Evolutionary conservation across 2,888 invertebrate species (phyloP), one percentile per base, ranked within the genome.

Genomic region (Caenorhabditis angaria): DNA sequence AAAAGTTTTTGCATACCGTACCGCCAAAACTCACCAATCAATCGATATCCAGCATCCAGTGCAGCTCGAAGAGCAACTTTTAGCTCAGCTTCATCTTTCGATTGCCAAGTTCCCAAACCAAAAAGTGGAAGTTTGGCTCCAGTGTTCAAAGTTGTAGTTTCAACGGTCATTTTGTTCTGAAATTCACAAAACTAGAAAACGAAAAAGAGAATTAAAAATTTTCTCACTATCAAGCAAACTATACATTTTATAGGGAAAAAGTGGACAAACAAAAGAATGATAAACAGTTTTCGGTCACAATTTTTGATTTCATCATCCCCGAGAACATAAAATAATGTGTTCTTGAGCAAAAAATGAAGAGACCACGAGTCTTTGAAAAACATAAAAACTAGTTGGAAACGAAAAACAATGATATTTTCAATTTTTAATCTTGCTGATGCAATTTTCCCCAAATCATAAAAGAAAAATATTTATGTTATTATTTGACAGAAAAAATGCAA

Each of bases 21-120:
- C n/a, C n/a, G n/a, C n/a, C n/a, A n/a, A 6, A 10, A 41, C 41
- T 47, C 25, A 89, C 94, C 94, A 60, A 87, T 84, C 32, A 82
- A 78, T 22, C 87, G 71, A 65, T 87, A 87, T 20, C 87, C 87
- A 24, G 71, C 68, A 60, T 87, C 85, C 8, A 88, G 58, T 14
- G 87, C 87, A 18, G 79, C 70, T 54, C 80, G 65, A 22, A 83
- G 65, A n/a, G 82, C 80, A n/a, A 70, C 66, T 51, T 68, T 65
- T 41, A 83, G 61, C 61, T 83, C 80, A 2, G 68, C 62, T n/a
- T 69, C 76, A 53, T 78, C 75, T 55, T 73, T 77, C 32, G 71
- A 75, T 65, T 78, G 81, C 84, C 83, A 85, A 2, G 84, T 83
- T 61, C 84, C 84, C 32, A 83, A 70, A 12, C 84, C 84, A 41